These are phyloP conservation scores for Pentamera pediparva DNA, from an alignment of 53 echinoderm and acorn worm species.

Conservation along the genomic window DNA sequence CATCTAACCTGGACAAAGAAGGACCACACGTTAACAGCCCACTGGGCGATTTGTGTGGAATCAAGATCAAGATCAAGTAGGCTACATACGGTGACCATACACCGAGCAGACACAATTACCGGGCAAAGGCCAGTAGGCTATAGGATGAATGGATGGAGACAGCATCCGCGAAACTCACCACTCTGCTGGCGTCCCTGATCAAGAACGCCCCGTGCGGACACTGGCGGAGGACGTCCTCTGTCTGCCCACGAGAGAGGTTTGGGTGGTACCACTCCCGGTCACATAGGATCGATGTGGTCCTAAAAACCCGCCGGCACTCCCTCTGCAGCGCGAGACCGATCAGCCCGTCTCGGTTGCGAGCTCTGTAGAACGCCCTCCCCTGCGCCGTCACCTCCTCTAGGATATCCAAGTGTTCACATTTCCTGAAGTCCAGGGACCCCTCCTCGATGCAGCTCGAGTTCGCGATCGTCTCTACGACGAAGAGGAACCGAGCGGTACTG, in stretches of 20 bases:
- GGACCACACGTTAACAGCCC: too few relatives aligned
- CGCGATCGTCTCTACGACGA: not conserved
- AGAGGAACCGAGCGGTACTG: not conserved
- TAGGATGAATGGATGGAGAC: too few relatives aligned
- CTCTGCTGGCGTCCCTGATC: slow-evolving; percentile 13
- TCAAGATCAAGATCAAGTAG: too few relatives aligned
- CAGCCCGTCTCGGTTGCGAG: not conserved
- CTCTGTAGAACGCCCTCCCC: not conserved
- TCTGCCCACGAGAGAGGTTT: not conserved
- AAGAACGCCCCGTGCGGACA: not conserved
- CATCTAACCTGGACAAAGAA: too few relatives aligned
- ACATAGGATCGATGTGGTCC: not conserved
- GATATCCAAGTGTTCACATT: not conserved
- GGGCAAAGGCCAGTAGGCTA: too few relatives aligned
- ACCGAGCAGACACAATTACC: too few relatives aligned
- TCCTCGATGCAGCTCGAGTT: not conserved
- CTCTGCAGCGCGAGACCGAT: not conserved
- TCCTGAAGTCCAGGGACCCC: not conserved
- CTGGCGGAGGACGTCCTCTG: not conserved
- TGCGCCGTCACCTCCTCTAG: not conserved
- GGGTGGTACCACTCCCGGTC: slow-evolving; percentile 17
- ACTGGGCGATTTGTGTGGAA: too few relatives aligned
- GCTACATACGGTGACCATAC: too few relatives aligned
- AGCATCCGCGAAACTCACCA: too few relatives aligned
- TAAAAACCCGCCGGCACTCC: not conserved